These are phyloP conservation scores for Ameiurus melas DNA, from an alignment of 2,113 vertebrate species.

Conservation along the genomic window DNA sequence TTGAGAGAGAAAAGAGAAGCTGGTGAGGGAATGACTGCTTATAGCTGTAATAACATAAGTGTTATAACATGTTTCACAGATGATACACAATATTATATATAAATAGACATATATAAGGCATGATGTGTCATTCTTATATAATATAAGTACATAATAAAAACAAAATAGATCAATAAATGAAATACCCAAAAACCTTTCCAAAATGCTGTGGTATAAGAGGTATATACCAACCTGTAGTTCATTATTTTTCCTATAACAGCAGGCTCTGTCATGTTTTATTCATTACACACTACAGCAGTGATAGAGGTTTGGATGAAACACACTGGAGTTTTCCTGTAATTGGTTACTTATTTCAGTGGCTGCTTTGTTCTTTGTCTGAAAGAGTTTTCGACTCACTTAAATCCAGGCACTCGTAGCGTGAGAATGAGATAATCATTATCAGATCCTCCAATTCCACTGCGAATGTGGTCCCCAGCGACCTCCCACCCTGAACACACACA, in stretches of 20 bases:
- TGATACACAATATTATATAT: neutral
- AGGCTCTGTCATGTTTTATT: neutral
- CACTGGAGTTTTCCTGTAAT: neutral
- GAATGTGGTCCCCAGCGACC: constrained; percentile 90
- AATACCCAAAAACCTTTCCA: neutral
- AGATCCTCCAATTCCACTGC: constrained; percentile 87
- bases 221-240: neutral
- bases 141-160: neutral
- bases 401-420: constrained; percentile 89
- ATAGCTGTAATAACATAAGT: neutral
- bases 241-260: neutral
- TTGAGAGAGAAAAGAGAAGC: neutral
- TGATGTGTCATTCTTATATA: neutral
- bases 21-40: neutral
- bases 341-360: neutral
- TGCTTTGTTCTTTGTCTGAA: neutral
- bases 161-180: neutral
- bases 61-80: neutral
- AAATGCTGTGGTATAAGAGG: neutral
- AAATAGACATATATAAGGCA: neutral
- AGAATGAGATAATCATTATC: constrained; percentile 98
- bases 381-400: constrained; percentile 80
- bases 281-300: neutral
- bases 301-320: neutral
- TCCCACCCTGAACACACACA: constrained; percentile 83